Conservation (phyloP, 2,888 invertebrate genomes). For the Cephus runcator region DNA sequence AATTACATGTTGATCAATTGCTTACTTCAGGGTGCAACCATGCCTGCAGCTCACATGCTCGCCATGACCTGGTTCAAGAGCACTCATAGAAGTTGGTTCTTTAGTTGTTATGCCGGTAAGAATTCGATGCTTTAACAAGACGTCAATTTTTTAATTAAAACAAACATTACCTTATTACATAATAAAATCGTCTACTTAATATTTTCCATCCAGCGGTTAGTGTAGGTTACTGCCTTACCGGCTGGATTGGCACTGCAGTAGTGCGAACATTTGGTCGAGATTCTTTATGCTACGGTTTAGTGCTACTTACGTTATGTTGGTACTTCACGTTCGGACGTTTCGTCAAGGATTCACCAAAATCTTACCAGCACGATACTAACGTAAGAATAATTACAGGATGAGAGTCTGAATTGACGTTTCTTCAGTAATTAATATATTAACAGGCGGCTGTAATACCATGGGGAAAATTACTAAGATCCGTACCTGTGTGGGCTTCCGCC, state of each 20-base stretch:
- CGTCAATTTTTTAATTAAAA: not conserved
- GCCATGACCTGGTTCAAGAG: slow-evolving; percentile 72
- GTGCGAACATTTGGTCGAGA: slow-evolving; percentile 68
- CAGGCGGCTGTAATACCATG: slow-evolving; percentile 67
- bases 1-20: not conserved
- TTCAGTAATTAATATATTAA: slow-evolving; percentile 1
- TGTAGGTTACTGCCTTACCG: slow-evolving; percentile 69
- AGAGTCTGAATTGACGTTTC: not conserved
- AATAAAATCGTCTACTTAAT: not conserved
- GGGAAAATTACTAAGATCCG: slow-evolving; percentile 68
- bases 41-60: slow-evolving; percentile 72
- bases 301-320: slow-evolving; percentile 67
- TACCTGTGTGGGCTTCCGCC: slow-evolving; percentile 72
- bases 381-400: slow-evolving; percentile 40
- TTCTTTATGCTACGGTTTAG: slow-evolving; percentile 68
- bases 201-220: slow-evolving; percentile 65
- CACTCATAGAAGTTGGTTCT: slow-evolving; percentile 69
- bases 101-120: slow-evolving; percentile 70
- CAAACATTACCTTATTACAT: not conserved
- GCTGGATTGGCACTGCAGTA: slow-evolving; percentile 68
- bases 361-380: slow-evolving; percentile 62
- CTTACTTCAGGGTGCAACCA: slow-evolving; percentile 67
- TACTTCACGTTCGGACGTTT: slow-evolving; percentile 70
- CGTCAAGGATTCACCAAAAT: slow-evolving; percentile 68
- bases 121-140: not conserved